A percentile compares a stretch with the other conserved stretches of the same genome.
Conservation (phyloP, 1,140 invertebrate species). For the Agrilus planipennis region DNA sequence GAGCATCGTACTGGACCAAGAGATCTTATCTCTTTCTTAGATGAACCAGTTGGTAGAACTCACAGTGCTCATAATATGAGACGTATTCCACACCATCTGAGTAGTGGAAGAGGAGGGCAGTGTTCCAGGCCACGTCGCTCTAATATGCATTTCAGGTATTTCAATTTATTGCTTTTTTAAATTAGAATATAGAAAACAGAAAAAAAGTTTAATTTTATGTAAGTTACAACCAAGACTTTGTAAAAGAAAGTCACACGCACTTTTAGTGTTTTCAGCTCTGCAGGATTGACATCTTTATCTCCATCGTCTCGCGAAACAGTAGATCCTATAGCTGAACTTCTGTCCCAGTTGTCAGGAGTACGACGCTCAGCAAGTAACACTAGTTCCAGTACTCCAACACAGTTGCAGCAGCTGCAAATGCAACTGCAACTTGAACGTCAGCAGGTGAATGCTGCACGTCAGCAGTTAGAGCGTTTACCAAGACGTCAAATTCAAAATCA, state of each 20-base stretch:
- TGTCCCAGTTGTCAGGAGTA: slow-evolving; percentile 85
- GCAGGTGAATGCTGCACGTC: slow-evolving; percentile 68
- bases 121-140: slow-evolving; percentile 55
- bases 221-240: neutral
- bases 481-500: slow-evolving; percentile 51
- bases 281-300: slow-evolving; percentile 65
- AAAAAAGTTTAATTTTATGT: neutral
- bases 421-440: slow-evolving; percentile 78
- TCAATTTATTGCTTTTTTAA: slow-evolving; percentile 2
- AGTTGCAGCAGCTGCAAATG: slow-evolving; percentile 81
- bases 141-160: slow-evolving; percentile 82
- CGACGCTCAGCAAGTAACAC: slow-evolving; percentile 51
- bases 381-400: slow-evolving; percentile 50
- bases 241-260: no score
- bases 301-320: slow-evolving; percentile 79
- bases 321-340: slow-evolving; percentile 88
- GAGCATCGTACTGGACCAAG: slow-evolving; percentile 82
- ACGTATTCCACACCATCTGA: slow-evolving; percentile 73
- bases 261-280: slow-evolving; percentile 47
- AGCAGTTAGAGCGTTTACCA: slow-evolving; percentile 77
- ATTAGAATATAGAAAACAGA: neutral
- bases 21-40: slow-evolving; percentile 79
- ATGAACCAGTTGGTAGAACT: slow-evolving; percentile 62
- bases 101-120: slow-evolving; percentile 42
- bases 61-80: slow-evolving; percentile 51